Conservation (phyloP, 2,113 vertebrate species). For the Phalacrocorax carbo region DNA sequence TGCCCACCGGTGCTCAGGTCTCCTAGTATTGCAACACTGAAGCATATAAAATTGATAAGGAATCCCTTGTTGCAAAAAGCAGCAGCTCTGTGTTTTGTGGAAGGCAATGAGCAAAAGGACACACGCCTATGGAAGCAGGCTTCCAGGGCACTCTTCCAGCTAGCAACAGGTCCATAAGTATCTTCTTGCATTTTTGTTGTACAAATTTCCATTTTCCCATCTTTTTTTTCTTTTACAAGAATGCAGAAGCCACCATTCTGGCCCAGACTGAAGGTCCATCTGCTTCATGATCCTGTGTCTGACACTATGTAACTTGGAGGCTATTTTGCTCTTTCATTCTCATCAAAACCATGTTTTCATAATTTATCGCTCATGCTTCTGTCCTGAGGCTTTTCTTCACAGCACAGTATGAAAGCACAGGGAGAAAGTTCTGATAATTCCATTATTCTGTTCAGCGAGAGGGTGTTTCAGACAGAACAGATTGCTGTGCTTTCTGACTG, state of each 20-base stretch:
- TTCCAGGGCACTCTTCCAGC: background rate
- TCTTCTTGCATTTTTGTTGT: background rate
- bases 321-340: background rate
- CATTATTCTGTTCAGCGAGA: background rate
- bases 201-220: background rate
- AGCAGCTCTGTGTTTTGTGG: background rate
- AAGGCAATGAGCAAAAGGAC: background rate
- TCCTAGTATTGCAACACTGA: background rate
- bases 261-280: background rate
- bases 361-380: background rate
- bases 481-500: background rate
- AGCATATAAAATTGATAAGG: background rate
- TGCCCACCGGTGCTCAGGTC: background rate
- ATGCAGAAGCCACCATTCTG: background rate
- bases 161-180: background rate
- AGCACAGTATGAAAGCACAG: background rate
- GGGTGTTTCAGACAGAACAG: background rate
- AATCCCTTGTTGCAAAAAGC: background rate
- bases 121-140: background rate
- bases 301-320: background rate
- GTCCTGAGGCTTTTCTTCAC: background rate
- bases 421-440: background rate
- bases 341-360: background rate
- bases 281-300: background rate
- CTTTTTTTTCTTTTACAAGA: background rate